Evolutionary conservation across 2,888 invertebrate species (phyloP).

Genomic region (Dynastes hyllus): DNA sequence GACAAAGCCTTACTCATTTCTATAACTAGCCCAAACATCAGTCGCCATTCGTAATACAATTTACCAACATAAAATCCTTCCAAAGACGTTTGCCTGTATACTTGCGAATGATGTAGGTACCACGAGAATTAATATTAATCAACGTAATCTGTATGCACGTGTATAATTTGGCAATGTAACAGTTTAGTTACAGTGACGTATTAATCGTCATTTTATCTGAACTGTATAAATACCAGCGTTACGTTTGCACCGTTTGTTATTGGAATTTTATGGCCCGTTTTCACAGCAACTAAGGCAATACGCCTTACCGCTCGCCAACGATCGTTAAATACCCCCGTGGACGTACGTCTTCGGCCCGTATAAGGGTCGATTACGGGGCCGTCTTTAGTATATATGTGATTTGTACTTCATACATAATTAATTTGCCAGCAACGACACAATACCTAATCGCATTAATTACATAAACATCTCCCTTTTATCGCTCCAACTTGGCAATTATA

Average conservation of each 20-base stretch:
- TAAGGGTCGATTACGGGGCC: slow-evolving; percentile 26
- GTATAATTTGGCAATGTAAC: no score
- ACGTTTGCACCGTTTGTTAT: neutral
- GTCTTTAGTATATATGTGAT: slow-evolving; percentile 36
- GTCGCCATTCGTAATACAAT: no score
- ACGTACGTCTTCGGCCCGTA: slow-evolving; percentile 34
- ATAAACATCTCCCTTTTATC: slow-evolving; percentile 30
- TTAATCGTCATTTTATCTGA: slow-evolving; percentile 10
- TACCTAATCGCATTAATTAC: slow-evolving; percentile 41
- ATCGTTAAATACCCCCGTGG: slow-evolving; percentile 13
- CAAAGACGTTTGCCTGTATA: no score
- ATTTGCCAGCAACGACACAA: slow-evolving; percentile 39
- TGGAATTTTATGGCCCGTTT: slow-evolving; percentile 16
- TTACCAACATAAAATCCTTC: no score
- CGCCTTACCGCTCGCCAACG: neutral
- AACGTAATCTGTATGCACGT: no score
- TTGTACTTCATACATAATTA: slow-evolving; percentile 46
- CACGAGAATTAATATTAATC: no score
- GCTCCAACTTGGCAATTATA: slow-evolving; percentile 31
- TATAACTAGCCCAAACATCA: no score
- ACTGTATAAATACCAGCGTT: slow-evolving; percentile 8
- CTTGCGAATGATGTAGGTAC: no score
- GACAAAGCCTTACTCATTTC: no score
- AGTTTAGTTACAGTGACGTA: neutral
- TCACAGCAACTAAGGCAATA: neutral